Conservation (phyloP, 2,797 vertebrate species). For the Enteromius fasciolatus region DNA sequence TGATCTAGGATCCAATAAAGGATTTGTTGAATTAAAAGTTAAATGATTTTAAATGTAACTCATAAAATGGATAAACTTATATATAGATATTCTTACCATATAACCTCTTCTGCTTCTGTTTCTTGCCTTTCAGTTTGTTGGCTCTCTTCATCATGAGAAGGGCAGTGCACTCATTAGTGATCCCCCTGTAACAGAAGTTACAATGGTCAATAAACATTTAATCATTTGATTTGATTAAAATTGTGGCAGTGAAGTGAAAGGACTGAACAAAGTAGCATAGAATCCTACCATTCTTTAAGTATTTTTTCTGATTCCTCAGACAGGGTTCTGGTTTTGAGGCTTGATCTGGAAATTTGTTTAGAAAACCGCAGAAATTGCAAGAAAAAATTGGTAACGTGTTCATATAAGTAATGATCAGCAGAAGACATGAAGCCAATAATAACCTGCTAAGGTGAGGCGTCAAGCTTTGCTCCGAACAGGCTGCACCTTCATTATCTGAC, state of each 20-base stretch:
- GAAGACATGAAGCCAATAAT: background rate
- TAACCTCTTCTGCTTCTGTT: slow-evolving; percentile 70
- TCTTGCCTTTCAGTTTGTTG: slow-evolving; percentile 87
- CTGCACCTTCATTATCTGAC: slow-evolving; percentile 62
- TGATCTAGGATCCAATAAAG: background rate
- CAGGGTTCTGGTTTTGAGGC: slow-evolving; percentile 65
- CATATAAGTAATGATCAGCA: background rate
- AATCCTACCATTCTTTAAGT: slow-evolving; percentile 88
- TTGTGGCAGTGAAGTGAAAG: background rate
- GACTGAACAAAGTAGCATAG: background rate
- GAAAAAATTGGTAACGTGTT: background rate
- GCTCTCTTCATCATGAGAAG: slow-evolving; percentile 91
- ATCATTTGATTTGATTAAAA: background rate
- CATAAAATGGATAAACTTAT: background rate
- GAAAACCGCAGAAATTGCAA: slow-evolving; percentile 48
- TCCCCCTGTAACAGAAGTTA: slow-evolving; percentile 80
- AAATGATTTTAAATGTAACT: background rate
- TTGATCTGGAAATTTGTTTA: slow-evolving; percentile 56
- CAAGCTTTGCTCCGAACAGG: slow-evolving; percentile 27
- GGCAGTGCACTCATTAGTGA: slow-evolving; percentile 84
- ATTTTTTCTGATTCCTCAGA: slow-evolving; percentile 86
- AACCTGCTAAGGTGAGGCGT: slow-evolving; percentile 66
- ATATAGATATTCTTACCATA: slow-evolving; percentile 71
- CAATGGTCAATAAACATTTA: background rate
- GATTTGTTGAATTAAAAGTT: slow-evolving; percentile 7